Base-by-base conservation (phyloP, 2,113 vertebrate species). In the Gallinago paraguaiae region DNA sequence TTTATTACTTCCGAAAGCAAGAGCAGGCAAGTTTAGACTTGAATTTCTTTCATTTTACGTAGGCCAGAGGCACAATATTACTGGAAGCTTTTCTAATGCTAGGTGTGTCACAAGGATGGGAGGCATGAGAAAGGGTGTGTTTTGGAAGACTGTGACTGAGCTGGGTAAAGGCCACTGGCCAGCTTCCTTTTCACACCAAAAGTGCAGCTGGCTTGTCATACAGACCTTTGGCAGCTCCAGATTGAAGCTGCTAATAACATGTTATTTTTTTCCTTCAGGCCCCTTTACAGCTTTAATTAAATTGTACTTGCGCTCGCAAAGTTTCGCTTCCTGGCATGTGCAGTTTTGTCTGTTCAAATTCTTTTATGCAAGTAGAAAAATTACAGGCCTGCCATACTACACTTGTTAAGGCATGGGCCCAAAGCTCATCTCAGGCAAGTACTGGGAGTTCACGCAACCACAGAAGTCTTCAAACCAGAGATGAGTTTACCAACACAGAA, bases 281-380 rank as follows among this genome's bases (percentile, higher is more conserved):
- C n/a, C 16, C 65, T 92, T 90, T 77, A 63, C 20, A 43, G 53
- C 23, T 91, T 96, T 95, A 96, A 96, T 97, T 95, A 96, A 94
- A 82, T 59, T 5, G 3, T 82, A 87, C 53, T 84, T 88, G 70
- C 37, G 27, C 61, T 72, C 4, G 0, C 77, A 86, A 88, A 88
- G 69, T 84, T 96, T 96, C 2, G 11, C 48, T 86, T 93, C 83
- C 72, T 33, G 4, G 68, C 79, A 81, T 90, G 71, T 95, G 85
- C 43, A 75, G 56, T 79, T 93, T 76, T 94, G 69, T 82, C 88
- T 51, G 3, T 82, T 87, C 86, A 76, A 65, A 84, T 69, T 54
- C 12, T 86, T 84, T 93, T 35, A 59, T 59, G 81, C 28, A 85
- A 86, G 56, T 8, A 83, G 72, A 84, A 94, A 88, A 95, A 77